Evolutionary conservation across 2,888 invertebrate genomes (phyloP), one percentile per base, ranked within the genome.

Genomic region (Agonopterix heracliana): DNA sequence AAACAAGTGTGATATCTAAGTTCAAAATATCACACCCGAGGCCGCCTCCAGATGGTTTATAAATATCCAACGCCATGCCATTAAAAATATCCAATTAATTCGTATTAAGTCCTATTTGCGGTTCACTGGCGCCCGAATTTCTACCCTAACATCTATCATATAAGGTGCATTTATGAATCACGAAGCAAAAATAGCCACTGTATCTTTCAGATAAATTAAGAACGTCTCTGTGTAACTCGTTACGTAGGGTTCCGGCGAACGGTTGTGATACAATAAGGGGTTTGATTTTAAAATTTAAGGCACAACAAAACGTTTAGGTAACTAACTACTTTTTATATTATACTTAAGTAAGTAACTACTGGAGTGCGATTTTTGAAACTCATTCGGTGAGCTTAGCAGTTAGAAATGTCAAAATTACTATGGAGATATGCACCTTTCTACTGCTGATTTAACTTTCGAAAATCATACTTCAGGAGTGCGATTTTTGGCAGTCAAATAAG

Each of bases 31-130:
- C 63, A 57, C 57, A 69, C 65, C 63, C 65, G 58, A 60, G 61
- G 63, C 63, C 65, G 65, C 60, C 64, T 66, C 68, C 74, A 72
- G 71, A 72, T 72, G 72, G 65, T 80, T 74, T 80, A 80, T 74
- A 76, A 78, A 82, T 80, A 82, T 57, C 60, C 65, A 62, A 65
- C 64, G 71, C 64, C 67, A 66, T 75, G 69, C 74, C 75, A 78
- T 76, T 76, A 80, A 81, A 79, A 80, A 77, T 71, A 71, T 50
- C 60, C 66, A 67, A 74, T 70, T 71, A 68, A 74, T 66, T 72
- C 59, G 58, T 65, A 74, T 66, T 68, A 68, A 70, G 69, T 66
- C 68, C 53, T 75, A 75, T 68, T 71, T 68, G 56, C 60, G 50
- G 48, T 35, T 41, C 35, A 34, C 9, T 47, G 47, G 35, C 59